These are phyloP conservation scores for Agriopis leucophaearia DNA, from an alignment of 2,888 invertebrate genomes.

Conservation along the genomic window DNA sequence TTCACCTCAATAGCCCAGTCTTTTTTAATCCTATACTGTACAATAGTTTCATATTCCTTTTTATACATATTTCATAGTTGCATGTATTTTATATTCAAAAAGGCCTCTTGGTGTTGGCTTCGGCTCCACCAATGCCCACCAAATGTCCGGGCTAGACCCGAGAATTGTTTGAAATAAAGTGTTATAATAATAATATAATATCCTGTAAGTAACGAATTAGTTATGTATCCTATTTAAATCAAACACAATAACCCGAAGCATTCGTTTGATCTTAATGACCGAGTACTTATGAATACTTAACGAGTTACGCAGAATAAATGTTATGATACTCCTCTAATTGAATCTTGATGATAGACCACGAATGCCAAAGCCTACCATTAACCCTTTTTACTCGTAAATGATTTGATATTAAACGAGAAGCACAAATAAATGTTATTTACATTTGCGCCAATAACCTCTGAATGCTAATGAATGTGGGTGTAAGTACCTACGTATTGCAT, in stretches of 20 bases:
- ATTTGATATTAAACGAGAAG: slow-evolving; percentile 16
- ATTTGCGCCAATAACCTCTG: slow-evolving; percentile 19
- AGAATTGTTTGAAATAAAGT: no score
- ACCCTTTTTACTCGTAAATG: slow-evolving; percentile 27
- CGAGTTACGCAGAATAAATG: slow-evolving; percentile 24
- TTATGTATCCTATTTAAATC: slow-evolving; percentile 8
- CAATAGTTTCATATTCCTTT: no score
- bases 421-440: slow-evolving; percentile 18
- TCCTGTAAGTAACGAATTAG: neutral
- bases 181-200: no score
- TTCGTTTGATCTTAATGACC: slow-evolving; percentile 24
- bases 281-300: slow-evolving; percentile 26
- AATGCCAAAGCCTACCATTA: slow-evolving; percentile 18
- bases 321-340: slow-evolving; percentile 40
- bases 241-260: slow-evolving; percentile 16
- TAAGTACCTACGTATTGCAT: slow-evolving; percentile 4
- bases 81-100: no score
- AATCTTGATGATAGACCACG: slow-evolving; percentile 44
- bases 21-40: no score
- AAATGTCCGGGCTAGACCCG: no score
- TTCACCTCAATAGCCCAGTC: no score
- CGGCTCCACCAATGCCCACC: no score
- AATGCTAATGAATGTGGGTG: slow-evolving; percentile 15
- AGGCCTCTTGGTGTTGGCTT: no score
- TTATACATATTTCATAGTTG: no score